Evolutionary conservation across 2,888 invertebrate species (phyloP).

Genomic region (Lepas anatifera): DNA sequence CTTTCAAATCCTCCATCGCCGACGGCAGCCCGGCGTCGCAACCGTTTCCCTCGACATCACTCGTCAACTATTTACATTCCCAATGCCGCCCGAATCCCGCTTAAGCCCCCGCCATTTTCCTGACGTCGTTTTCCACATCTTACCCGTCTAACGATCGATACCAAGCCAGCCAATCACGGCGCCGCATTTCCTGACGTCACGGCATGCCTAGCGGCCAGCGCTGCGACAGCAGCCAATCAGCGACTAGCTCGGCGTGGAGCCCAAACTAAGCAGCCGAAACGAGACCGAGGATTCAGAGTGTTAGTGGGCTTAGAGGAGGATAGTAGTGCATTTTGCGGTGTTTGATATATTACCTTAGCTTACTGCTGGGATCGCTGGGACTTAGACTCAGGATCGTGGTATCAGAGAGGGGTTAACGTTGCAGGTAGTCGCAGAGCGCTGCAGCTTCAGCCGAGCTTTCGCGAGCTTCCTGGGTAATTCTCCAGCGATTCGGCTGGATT

Average conservation of each 20-base stretch:
- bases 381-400: background rate
- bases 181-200: background rate
- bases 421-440: too few relatives aligned
- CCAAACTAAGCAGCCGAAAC: background rate
- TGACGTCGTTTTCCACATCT: background rate
- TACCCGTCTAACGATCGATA: background rate
- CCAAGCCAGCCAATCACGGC: background rate
- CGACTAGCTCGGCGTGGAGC: too few relatives aligned
- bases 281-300: background rate
- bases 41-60: too few relatives aligned
- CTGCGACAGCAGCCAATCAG: background rate
- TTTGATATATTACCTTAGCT: slow-evolving; percentile 13
- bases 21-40: too few relatives aligned
- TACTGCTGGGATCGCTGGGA: background rate
- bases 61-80: slow-evolving; percentile 10
- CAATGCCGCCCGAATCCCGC: background rate
- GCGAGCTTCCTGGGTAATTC: background rate
- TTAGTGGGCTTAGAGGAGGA: background rate
- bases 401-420: too few relatives aligned
- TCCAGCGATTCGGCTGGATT: background rate
- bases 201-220: background rate
- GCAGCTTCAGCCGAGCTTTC: background rate
- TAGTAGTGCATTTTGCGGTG: slow-evolving; percentile 4
- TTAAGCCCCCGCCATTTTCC: slow-evolving; percentile 12
- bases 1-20: too few relatives aligned